Percentiles rank a stretch among this genome's conserved stretches.
Evolutionary conservation across 2,113 vertebrate genomes (phyloP).

Genomic region (Charina bottae): DNA sequence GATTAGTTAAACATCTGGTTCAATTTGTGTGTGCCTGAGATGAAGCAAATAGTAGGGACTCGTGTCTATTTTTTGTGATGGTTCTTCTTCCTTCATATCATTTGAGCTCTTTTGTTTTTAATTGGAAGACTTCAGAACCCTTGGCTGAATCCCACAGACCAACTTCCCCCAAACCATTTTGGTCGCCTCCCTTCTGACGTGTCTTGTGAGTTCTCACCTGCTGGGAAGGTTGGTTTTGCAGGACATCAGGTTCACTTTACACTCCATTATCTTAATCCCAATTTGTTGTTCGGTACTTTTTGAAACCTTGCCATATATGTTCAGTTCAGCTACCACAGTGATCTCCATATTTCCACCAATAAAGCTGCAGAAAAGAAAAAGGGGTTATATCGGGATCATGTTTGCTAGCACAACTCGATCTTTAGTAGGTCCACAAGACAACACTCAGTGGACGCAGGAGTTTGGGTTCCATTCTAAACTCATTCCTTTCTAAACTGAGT

Average conservation of each 20-base stretch:
- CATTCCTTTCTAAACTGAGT: no score
- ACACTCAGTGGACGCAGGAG: no score
- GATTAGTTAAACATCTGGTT: no score
- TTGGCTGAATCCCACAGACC: background rate
- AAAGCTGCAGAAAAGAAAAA: slow-evolving; percentile 52
- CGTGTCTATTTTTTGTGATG: no score
- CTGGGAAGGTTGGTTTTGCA: slow-evolving; percentile 58
- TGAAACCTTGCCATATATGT: no score
- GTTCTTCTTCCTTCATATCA: background rate
- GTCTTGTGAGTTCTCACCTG: slow-evolving; percentile 40
- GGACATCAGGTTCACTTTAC: background rate
- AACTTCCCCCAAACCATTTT: background rate
- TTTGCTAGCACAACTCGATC: background rate
- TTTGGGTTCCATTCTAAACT: no score
- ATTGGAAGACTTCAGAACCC: no score
- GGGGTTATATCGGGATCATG: rapidly evolving
- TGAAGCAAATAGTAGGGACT: background rate
- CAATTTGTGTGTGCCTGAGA: no score
- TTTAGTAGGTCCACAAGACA: no score
- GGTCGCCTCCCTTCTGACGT: background rate
- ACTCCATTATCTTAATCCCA: slow-evolving; percentile 6
- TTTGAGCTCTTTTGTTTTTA: background rate
- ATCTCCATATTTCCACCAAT: slow-evolving; percentile 54
- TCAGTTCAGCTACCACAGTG: slow-evolving; percentile 49
- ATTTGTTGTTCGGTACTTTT: rapidly evolving